These are phyloP conservation scores for Dicerorhinus sumatrensis DNA, from an alignment of 2,113 vertebrate species.

Conservation along the genomic window DNA sequence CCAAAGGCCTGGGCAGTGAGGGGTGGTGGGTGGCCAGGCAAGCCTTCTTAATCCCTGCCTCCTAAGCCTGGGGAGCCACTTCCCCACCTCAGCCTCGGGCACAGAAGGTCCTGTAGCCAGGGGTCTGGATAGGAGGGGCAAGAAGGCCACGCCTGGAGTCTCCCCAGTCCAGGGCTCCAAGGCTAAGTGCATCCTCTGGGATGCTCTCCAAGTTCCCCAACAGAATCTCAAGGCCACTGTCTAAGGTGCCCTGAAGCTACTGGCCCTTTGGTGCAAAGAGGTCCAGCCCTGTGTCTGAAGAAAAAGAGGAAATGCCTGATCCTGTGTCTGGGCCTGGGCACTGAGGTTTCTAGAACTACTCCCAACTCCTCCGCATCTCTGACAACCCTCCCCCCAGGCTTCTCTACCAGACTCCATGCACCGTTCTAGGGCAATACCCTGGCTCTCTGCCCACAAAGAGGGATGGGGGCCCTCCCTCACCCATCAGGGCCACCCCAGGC, in stretches of 20 bases:
- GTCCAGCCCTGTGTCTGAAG: not conserved
- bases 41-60: not conserved
- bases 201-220: not conserved
- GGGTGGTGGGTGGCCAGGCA: not conserved
- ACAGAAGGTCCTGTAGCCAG: not conserved
- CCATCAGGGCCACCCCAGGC: not conserved
- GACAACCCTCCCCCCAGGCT: not conserved
- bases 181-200: not conserved
- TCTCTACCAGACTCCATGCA: not conserved
- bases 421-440: not conserved
- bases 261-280: not conserved
- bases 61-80: not conserved
- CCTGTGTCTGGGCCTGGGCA: not conserved
- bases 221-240: not conserved
- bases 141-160: not conserved
- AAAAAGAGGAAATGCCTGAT: not conserved
- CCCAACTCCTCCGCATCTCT: not conserved
- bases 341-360: not conserved
- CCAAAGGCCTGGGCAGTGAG: not conserved
- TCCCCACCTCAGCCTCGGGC: not conserved
- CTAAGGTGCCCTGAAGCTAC: not conserved
- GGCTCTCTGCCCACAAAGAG: not conserved
- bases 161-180: not conserved
- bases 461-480: too few species aligned
- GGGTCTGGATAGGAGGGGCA: not conserved